These are phyloP conservation scores for Carpatolechia fugitivella DNA, from an alignment of 2,888 invertebrate genomes.

Conservation along the genomic window DNA sequence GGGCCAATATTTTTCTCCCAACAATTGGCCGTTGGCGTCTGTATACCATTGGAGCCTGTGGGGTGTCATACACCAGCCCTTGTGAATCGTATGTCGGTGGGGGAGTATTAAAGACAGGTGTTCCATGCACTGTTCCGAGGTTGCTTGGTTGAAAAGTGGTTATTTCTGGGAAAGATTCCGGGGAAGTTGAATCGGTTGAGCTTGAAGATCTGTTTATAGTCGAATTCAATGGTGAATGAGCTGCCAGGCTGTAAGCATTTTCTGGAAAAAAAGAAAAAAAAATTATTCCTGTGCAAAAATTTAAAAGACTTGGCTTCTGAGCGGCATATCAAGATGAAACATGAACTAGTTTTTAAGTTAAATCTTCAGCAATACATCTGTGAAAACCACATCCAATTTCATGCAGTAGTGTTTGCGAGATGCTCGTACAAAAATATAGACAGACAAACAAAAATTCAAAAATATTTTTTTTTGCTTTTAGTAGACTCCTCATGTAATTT, in stretches of 20 bases:
- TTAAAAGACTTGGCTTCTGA: too few relatives aligned
- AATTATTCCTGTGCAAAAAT: too few relatives aligned
- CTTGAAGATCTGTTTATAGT: conserved; percentile 53
- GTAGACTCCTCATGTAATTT: too few relatives aligned
- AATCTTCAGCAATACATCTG: too few relatives aligned
- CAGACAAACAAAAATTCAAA: too few relatives aligned
- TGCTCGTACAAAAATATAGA: too few relatives aligned
- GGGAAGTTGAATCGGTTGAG: conserved; percentile 62
- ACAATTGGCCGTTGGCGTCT: conserved; percentile 50
- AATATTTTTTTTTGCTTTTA: too few relatives aligned
- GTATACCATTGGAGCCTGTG: conserved; percentile 24
- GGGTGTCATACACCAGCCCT: conserved; percentile 11
- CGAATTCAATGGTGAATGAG: conserved; percentile 36
- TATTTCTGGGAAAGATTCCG: conserved; percentile 54
- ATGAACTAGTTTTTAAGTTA: too few relatives aligned
- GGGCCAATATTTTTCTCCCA: conserved; percentile 48
- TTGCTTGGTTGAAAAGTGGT: conserved; percentile 20
- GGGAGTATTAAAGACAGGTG: not conserved
- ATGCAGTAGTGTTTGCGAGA: too few relatives aligned
- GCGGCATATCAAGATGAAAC: too few relatives aligned
- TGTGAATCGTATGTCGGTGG: not conserved
- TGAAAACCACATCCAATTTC: too few relatives aligned
- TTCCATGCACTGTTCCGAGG: not conserved
- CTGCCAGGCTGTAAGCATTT: not conserved
- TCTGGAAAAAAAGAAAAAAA: conserved; percentile 13